phyloP scores from a whole-genome alignment of 2,888 invertebrate species.

The Busseola fusca region DNA sequence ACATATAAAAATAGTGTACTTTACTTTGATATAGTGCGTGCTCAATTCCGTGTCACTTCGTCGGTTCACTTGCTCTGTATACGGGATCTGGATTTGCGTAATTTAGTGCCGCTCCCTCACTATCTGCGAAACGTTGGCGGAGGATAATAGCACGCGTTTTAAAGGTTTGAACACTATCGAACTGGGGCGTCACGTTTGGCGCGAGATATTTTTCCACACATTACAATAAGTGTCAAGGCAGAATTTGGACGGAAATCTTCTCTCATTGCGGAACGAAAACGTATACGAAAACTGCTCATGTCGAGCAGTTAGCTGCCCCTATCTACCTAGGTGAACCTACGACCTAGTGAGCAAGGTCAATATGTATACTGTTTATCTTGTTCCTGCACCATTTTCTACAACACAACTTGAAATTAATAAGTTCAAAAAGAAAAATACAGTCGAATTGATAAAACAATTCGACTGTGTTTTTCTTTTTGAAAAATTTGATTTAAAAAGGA shows the following conservation, averaged over 20 bases:
- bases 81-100: constrained; percentile 45
- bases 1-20: constrained; percentile 69
- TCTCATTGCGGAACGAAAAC: background rate
- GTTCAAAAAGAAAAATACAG: too few relatives aligned
- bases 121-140: constrained; percentile 45
- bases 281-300: background rate
- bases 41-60: constrained; percentile 58
- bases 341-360: too few relatives aligned
- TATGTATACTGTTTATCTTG: too few relatives aligned
- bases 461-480: too few relatives aligned
- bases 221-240: background rate
- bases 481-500: too few relatives aligned
- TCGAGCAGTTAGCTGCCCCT: background rate
- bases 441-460: too few relatives aligned
- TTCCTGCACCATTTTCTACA: too few relatives aligned
- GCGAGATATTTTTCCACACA: constrained; percentile 3
- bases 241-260: background rate
- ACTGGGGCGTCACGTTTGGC: constrained; percentile 14
- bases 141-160: constrained; percentile 44
- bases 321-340: background rate
- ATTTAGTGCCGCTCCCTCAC: constrained; percentile 50
- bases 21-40: constrained; percentile 64
- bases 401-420: too few relatives aligned
- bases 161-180: constrained; percentile 41
- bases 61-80: constrained; percentile 55